These are phyloP conservation scores for Urophycis tenuis DNA, from an alignment of 2,797 vertebrate genomes.

Conservation along the genomic window DNA sequence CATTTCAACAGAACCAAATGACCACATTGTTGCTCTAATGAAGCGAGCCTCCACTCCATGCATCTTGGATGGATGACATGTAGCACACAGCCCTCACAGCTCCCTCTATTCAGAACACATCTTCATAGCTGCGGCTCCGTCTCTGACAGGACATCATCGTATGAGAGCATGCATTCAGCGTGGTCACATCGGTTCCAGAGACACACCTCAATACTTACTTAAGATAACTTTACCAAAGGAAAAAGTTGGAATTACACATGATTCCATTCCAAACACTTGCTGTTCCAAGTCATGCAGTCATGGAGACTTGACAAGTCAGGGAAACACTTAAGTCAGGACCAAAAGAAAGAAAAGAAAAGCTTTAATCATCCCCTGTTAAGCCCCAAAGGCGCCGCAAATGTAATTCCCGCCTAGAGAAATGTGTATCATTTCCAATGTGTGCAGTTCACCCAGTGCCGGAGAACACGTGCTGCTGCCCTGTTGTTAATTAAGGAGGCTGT, in stretches of 20 bases:
- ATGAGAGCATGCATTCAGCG: not conserved
- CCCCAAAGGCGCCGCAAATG: slow-evolving; percentile 48
- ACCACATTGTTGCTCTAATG: not conserved
- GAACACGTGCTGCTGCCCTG: slow-evolving; percentile 37
- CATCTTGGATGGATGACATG: not conserved
- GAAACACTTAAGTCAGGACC: slow-evolving; percentile 21
- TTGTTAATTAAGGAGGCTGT: slow-evolving; percentile 54
- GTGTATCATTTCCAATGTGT: slow-evolving; percentile 44
- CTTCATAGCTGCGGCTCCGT: not conserved
- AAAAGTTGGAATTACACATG: slow-evolving; percentile 15
- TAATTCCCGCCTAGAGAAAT: slow-evolving; percentile 28
- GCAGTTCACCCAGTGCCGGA: slow-evolving; percentile 26
- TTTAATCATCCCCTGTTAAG: slow-evolving; percentile 36
- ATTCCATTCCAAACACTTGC: slow-evolving; percentile 19
- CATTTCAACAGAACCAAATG: not conserved
- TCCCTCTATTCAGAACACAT: not conserved
- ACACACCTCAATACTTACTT: not conserved
- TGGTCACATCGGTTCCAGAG: not conserved
- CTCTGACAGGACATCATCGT: not conserved
- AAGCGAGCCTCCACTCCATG: not conserved
- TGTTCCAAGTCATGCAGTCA: slow-evolving; percentile 28
- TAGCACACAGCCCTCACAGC: not conserved
- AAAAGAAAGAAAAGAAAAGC: not conserved
- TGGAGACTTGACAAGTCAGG: slow-evolving; percentile 33
- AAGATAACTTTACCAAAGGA: not conserved